Evolutionary conservation across 2,113 vertebrate species (phyloP), one percentile per base, ranked within the genome.

Genomic region (Coturnix japonica): DNA sequence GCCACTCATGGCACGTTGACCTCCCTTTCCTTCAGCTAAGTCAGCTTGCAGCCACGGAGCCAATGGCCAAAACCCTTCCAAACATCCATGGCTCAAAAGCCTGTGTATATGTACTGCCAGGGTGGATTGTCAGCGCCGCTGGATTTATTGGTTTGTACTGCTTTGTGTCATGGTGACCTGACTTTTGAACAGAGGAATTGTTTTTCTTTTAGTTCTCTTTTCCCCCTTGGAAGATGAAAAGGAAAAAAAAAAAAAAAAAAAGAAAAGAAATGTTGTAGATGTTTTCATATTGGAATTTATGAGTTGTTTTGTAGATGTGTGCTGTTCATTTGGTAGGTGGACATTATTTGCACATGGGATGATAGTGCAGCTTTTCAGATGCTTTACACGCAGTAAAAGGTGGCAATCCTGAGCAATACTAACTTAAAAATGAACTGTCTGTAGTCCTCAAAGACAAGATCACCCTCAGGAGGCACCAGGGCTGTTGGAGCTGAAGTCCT

Each of bases 151-250:
- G 93, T 82, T 97, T 96, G 89, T 74, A 53, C 96, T 96, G 90
- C 95, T 94, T 95, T 78, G 66, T 98, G 97, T 98, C 98, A 98
- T 47, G 90, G 59, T 97, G 98, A 98, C 98, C 98, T 97, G 94
- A 94, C 90, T 94, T 88, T 91, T 81, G 81, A 92, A 85, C 78
- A 95, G 76, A 81, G 89, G 57, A 76, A 91, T 97, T 97, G 96
- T 90, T 98, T 97, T 78, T 89, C 41, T 83, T 95, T 92, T 78
- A 83, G 65, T 82, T 97, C 89, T 95, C 84, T 87, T 91, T 95
- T 95, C 49, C 79, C 66, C 67, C 86, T 81, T 96, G 60, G 44
- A 72, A 46, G 95, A 94, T 69, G 81, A 85, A 95, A 76, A 83
- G 61, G 14, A 53, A 18, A 9, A 56, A 85, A 69, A 90, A 47